phyloP scores from a whole-genome alignment of 1,140 invertebrate genomes.

The Drosophila novamexicana region DNA sequence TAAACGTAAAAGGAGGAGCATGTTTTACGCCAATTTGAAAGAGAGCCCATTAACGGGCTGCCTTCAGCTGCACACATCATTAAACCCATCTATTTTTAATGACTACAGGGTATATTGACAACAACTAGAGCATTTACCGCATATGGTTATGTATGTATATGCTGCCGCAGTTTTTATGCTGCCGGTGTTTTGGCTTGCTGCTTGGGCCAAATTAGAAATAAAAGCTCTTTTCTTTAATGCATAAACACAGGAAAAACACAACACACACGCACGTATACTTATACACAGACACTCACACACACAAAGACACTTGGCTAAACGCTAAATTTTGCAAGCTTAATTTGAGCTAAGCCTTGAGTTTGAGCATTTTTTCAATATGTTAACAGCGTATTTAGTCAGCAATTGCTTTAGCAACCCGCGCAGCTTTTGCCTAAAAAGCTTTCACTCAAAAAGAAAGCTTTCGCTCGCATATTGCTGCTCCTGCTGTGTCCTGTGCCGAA shows the following conservation, averaged over 20 bases:
- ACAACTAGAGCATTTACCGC: conserved; percentile 9
- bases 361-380: background rate
- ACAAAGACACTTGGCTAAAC: background rate
- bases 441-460: conserved; percentile 52
- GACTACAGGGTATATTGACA: conserved; percentile 4
- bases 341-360: conserved; percentile 6
- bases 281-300: background rate
- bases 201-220: conserved; percentile 71
- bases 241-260: conserved; percentile 52
- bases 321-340: conserved; percentile 11
- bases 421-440: conserved; percentile 45
- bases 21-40: too few species aligned
- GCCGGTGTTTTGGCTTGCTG: conserved; percentile 54
- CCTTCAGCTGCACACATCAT: too few species aligned
- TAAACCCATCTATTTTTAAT: background rate
- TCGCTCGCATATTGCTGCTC: conserved; percentile 41
- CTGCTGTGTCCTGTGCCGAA: conserved; percentile 41
- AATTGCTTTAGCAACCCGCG: conserved; percentile 36
- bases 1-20: too few species aligned
- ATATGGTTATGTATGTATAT: conserved; percentile 19
- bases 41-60: too few species aligned
- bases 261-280: conserved; percentile 4
- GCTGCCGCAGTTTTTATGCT: conserved; percentile 62
- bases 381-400: background rate
- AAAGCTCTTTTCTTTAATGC: conserved; percentile 63